Base-by-base conservation (phyloP, 1,140 invertebrate genomes). In the Atta colombica region DNA sequence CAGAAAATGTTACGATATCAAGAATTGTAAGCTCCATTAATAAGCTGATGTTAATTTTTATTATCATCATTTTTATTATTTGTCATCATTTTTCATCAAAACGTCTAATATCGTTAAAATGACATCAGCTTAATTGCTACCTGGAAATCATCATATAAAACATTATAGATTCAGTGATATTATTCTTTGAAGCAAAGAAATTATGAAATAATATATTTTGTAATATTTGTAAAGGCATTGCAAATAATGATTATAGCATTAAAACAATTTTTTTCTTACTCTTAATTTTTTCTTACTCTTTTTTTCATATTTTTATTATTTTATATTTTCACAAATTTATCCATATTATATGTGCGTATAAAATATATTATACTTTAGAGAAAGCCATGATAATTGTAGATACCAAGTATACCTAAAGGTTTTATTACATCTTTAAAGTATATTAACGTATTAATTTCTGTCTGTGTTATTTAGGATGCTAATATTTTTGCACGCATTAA, bases 141-240 rank as follows among this genome's bases (percentile, higher is more conserved):
- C 39, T 8, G 39, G 10, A 8, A 39, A 21, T 21, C 16, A 77
- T 25, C 14, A 25, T 28, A 39, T 60, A 18, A 10, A 75, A 39
- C 35, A 75, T 60, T 14, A 58, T 55, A 58, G 12, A 51, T 77
- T 16, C 14, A 12, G 51, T 58, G 16, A 58, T 75, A 61, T 61
- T 5, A 16, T 16, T 28, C 1, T 28, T 61, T 61, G 4, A 61
- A 4, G 2, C 28, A 51, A 77, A 3, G 3, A 77, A 60, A 60
- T 45, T 60, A 60, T 39, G 31, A 77, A n/a, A 21, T n/a, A 35
- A 14, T 72, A 51, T 53, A 31, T 18, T 55, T 72, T 35, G 35
- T 58, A 58, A 74, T 14, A 21, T 58, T 58, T 58, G 10, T 31
- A 58, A 8, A 55, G 28, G 1, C 18, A 31, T 55, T 53, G 49